A percentile compares a stretch with the other conserved stretches of the same genome.
Conservation (phyloP, 2,888 invertebrate genomes). For the Poecilus cupreus region DNA sequence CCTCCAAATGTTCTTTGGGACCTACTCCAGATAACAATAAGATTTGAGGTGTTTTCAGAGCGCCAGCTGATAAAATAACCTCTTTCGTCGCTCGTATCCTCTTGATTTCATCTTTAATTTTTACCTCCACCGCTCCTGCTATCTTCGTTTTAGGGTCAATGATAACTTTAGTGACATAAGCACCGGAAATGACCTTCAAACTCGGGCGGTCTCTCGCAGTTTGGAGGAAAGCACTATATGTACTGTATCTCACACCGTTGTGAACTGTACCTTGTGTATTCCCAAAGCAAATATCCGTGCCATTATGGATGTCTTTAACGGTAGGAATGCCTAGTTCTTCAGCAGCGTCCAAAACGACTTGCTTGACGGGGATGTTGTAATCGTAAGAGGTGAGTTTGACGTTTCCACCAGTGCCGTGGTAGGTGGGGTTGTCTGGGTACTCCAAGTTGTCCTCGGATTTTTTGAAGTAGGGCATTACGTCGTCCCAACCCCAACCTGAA, state of each 20-base stretch:
- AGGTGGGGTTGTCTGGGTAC: constrained; percentile 44
- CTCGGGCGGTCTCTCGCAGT: constrained; percentile 75
- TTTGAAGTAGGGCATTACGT: constrained; percentile 36
- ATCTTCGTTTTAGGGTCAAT: constrained; percentile 69
- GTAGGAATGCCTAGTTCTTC: constrained; percentile 67
- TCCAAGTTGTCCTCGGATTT: constrained; percentile 58
- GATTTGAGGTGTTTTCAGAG: constrained; percentile 79
- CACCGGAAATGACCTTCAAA: constrained; percentile 75
- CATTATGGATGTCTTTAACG: constrained; percentile 69
- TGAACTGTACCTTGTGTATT: constrained; percentile 71
- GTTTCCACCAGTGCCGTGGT: constrained; percentile 61
- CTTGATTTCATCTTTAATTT: constrained; percentile 63
- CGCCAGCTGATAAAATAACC: constrained; percentile 77
- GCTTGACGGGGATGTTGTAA: constrained; percentile 42
- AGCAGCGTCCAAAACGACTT: constrained; percentile 60
- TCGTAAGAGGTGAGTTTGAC: constrained; percentile 56
- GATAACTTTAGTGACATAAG: constrained; percentile 75
- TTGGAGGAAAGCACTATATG: constrained; percentile 77
- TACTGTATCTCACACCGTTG: constrained; percentile 74
- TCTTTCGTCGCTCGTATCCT: constrained; percentile 73
- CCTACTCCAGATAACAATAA: constrained; percentile 77
- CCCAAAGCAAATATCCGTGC: constrained; percentile 68
- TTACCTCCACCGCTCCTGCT: constrained; percentile 70
- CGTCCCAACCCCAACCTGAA: constrained; percentile 38
- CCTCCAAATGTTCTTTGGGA: constrained; percentile 69